Evolutionary conservation across 2,888 invertebrate species (phyloP).

Genomic region (Scaptomyza reducta): DNA sequence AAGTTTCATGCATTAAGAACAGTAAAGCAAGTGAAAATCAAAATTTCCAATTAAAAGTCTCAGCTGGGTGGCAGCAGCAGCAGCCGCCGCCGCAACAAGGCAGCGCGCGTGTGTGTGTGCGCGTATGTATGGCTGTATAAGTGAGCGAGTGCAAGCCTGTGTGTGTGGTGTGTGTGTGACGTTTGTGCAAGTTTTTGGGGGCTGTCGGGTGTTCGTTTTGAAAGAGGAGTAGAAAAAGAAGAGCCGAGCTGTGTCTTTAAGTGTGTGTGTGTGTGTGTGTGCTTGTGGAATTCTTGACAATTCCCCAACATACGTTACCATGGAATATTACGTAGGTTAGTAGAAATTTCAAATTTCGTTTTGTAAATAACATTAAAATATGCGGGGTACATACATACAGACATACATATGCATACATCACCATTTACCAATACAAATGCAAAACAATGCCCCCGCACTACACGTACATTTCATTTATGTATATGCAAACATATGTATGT

Average conservation of each 20-base stretch:
- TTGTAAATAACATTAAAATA: slow-evolving; percentile 52
- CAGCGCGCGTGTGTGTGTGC: slow-evolving; percentile 31
- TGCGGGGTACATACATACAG: slow-evolving; percentile 39
- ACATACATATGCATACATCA: slow-evolving; percentile 14
- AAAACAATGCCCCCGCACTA: slow-evolving; percentile 20
- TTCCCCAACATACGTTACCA: slow-evolving; percentile 78
- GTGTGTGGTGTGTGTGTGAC: slow-evolving; percentile 45
- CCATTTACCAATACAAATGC: slow-evolving; percentile 10
- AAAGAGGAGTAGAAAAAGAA: slow-evolving; percentile 61
- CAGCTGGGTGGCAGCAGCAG: slow-evolving; percentile 64
- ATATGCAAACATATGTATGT: slow-evolving; percentile 10
- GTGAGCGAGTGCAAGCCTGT: slow-evolving; percentile 46
- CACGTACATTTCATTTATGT: slow-evolving; percentile 19
- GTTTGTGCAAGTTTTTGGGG: slow-evolving; percentile 56
- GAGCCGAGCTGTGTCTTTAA: slow-evolving; percentile 69
- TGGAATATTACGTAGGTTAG: slow-evolving; percentile 83
- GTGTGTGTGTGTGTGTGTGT: slow-evolving; percentile 28
- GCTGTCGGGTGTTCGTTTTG: slow-evolving; percentile 55
- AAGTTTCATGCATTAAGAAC: slow-evolving; percentile 53
- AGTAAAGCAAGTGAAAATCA: slow-evolving; percentile 70
- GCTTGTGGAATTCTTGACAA: slow-evolving; percentile 68
- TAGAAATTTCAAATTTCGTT: slow-evolving; percentile 59
- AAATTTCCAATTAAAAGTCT: slow-evolving; percentile 71
- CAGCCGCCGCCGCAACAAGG: slow-evolving; percentile 57
- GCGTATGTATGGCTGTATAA: slow-evolving; percentile 38